These are phyloP conservation scores for Spatulosminthurus flaviceps DNA, from an alignment of 2,888 invertebrate species.

Conservation along the genomic window DNA sequence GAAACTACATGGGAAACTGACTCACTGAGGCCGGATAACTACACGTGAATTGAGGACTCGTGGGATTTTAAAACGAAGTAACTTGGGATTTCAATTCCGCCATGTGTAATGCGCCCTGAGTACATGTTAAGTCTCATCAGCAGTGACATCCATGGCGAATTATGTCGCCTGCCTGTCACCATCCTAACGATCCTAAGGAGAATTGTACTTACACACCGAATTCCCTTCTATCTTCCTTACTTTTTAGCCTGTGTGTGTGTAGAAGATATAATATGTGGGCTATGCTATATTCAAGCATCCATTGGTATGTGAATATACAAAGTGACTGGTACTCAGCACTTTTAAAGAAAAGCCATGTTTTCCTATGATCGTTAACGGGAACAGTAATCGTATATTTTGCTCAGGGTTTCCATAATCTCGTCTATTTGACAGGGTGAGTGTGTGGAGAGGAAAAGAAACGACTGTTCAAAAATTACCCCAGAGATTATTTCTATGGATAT, in stretches of 20 bases:
- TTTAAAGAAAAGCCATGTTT: constrained; percentile 6
- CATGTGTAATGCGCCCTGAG: constrained; percentile 49
- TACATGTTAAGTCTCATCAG: constrained; percentile 46
- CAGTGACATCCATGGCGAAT: constrained; percentile 51
- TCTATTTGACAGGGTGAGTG: neutral
- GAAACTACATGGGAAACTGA: too few species aligned
- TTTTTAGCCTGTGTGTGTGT: too few species aligned
- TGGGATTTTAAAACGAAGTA: constrained; percentile 9
- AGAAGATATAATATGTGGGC: too few species aligned
- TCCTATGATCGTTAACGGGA: neutral
- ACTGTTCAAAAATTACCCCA: neutral
- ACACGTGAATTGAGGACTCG: neutral
- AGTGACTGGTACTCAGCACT: neutral
- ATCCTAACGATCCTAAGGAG: constrained; percentile 4
- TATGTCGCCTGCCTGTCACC: constrained; percentile 49
- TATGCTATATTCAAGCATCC: too few species aligned
- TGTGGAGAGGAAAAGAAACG: constrained; percentile 11
- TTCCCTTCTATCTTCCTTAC: too few species aligned
- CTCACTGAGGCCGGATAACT: too few species aligned
- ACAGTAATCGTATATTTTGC: constrained; percentile 14
- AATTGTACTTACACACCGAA: constrained; percentile 3
- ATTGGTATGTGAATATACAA: neutral
- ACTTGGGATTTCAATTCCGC: constrained; percentile 42
- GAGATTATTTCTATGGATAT: constrained; percentile 3
- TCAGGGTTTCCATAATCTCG: neutral